Base-by-base conservation (phyloP, 2,888 invertebrate species). In the Sinelater perroti region DNA sequence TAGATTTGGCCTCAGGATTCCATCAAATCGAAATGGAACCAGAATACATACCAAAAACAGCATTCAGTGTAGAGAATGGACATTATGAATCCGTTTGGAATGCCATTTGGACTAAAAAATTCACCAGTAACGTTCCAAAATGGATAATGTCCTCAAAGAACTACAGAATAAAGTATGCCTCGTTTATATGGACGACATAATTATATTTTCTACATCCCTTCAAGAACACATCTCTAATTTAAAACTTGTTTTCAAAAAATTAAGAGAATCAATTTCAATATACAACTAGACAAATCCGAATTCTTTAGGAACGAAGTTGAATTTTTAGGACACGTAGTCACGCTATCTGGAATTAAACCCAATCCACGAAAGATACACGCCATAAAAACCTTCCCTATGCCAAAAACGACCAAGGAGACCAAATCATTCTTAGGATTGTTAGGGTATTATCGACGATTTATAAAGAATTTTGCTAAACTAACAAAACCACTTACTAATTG, bases 101-200 rank as follows among this genome's bases (percentile, higher is more conserved):
- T 40, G 24, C 40, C 65, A 1, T 67, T 70, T 56, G 71, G 72
- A 2, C 46, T 72, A 3, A 47, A 56, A 20, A 69, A 68, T 21
- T 63, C 65, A 0, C 70, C 71, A 0, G 50, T 61, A 1, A 72
- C 69, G 7, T 72, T 72, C 50, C 69, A 69, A 50, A 20, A 67
- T 70, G 56, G 65, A 68, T 33, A 50, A 64, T 55, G 38, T 67
- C 52, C 36, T 72, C 4, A 33, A 56, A n/a, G 67, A 55, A 18
- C 47, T 53, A 17, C 40, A 53, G 16, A 44, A 60, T 36, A 50
- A 65, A 57, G 47, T 52, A n/a, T 62, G 64, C 36, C 51, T 65
- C 16, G 64, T 67, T 7, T 67, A 67, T 33, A 60, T 67, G 57
- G 65, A 67, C 42, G 64, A 62, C 47, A 58, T 65, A 16, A 55